A percentile compares a stretch with the other conserved stretches of the same genome.
phyloP scores from a whole-genome alignment of 1,140 invertebrate species.

The Zophobas morio region DNA sequence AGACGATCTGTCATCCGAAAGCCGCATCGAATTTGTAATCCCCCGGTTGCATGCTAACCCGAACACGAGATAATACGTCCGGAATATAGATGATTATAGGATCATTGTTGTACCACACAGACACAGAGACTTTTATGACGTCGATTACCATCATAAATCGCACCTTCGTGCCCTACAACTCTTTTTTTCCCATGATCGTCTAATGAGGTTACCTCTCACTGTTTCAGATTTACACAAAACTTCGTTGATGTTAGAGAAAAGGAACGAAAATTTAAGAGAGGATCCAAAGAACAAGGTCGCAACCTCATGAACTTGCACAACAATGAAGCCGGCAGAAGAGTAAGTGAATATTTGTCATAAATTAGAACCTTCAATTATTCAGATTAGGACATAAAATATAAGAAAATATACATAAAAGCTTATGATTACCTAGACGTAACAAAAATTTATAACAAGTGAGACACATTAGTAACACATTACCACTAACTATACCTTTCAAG shows the following conservation, averaged over 20 bases:
- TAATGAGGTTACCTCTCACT: slow-evolving; percentile 3
- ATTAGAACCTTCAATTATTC: neutral
- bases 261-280: slow-evolving; percentile 79
- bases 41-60: slow-evolving; percentile 35
- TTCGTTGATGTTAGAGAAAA: slow-evolving; percentile 93
- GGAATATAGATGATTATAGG: slow-evolving; percentile 46
- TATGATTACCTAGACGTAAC: no score
- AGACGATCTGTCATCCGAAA: slow-evolving; percentile 50
- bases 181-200: neutral
- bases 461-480: no score
- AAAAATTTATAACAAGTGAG: no score
- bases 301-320: slow-evolving; percentile 96
- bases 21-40: slow-evolving; percentile 53
- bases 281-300: slow-evolving; percentile 82
- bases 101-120: slow-evolving; percentile 39
- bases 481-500: no score
- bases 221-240: slow-evolving; percentile 86
- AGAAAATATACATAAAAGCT: neutral
- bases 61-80: slow-evolving; percentile 39
- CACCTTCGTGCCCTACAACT: slow-evolving; percentile 11
- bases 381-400: neutral
- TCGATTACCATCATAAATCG: slow-evolving; percentile 26
- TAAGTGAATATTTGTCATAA: slow-evolving; percentile 70
- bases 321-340: slow-evolving; percentile 93
- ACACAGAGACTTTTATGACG: slow-evolving; percentile 37